phyloP scores from a whole-genome alignment of 2,888 invertebrate genomes.

The Cheilosia grossa region DNA sequence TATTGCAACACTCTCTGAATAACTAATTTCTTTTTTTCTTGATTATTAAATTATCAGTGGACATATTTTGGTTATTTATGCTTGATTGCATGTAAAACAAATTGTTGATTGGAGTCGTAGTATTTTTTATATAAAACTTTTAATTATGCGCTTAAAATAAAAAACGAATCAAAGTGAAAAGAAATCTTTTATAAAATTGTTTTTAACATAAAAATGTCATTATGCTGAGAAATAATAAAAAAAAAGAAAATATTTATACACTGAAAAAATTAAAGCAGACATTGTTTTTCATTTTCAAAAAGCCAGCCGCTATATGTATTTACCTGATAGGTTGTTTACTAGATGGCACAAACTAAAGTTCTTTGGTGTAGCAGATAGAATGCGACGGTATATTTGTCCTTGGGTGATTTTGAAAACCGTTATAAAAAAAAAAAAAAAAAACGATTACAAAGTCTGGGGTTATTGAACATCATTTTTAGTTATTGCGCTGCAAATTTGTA shows the following conservation, averaged over 20 bases:
- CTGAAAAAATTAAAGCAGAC: constrained; percentile 22
- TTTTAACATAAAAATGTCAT: constrained; percentile 63
- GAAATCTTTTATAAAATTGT: constrained; percentile 42
- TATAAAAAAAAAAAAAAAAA: neutral
- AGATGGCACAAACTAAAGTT: neutral
- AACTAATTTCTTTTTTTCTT: constrained; percentile 9
- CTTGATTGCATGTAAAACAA: constrained; percentile 25
- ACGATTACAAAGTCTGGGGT: constrained; percentile 1
- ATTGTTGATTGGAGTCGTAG: constrained; percentile 26
- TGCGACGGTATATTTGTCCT: constrained; percentile 5
- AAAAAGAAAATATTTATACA: constrained; percentile 45
- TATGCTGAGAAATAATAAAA: constrained; percentile 50
- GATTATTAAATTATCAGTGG: constrained; percentile 57
- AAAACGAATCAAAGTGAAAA: constrained; percentile 9
- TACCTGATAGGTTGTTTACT: too few species aligned
- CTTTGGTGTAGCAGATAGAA: neutral
- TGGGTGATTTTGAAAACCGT: neutral
- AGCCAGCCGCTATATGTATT: too few species aligned
- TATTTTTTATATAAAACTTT: constrained; percentile 26
- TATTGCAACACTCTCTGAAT: constrained; percentile 55
- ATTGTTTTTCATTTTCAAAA: constrained; percentile 15
- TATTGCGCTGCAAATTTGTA: constrained; percentile 11
- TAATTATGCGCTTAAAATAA: constrained; percentile 42
- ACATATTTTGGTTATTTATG: constrained; percentile 42
- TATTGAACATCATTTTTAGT: constrained; percentile 1